Conservation (phyloP, 2,113 vertebrate genomes). For the Salvator merianae region DNA sequence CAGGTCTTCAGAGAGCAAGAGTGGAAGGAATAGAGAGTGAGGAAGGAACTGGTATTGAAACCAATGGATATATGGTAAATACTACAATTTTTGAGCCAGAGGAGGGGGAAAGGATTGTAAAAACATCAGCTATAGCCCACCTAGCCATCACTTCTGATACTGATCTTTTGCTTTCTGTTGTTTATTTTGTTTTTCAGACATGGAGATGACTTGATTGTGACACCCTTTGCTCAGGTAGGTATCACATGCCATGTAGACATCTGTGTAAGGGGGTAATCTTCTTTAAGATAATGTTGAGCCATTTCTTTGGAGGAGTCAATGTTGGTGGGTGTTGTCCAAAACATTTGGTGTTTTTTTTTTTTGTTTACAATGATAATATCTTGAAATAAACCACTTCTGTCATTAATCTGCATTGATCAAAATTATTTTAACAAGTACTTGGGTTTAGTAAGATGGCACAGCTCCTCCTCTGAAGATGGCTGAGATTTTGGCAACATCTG, state of each 20-base stretch:
- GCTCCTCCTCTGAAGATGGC: neutral
- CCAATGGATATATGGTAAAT: conserved; percentile 11
- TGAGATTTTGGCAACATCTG: neutral
- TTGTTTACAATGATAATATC: neutral
- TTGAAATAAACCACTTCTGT: neutral
- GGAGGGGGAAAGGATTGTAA: neutral
- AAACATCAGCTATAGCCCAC: neutral
- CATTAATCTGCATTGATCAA: neutral
- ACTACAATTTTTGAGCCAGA: neutral
- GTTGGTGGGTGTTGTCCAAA: accelerated
- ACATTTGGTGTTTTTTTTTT: neutral
- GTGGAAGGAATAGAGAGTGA: conserved; percentile 24
- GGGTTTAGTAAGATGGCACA: neutral
- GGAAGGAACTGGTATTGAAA: conserved; percentile 29
- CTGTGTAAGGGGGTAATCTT: neutral
- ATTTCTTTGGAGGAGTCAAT: conserved; percentile 16
- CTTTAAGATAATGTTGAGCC: neutral
- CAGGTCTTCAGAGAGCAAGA: conserved; percentile 5
- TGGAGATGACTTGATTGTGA: conserved; percentile 99
- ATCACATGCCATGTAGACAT: neutral
- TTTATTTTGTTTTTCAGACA: conserved; percentile 85
- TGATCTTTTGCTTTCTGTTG: conserved; percentile 19
- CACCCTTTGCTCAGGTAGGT: conserved; percentile 98
- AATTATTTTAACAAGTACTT: neutral
- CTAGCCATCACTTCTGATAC: conserved; percentile 40